Evolutionary conservation across 30 jellyfish, hydroid and myxozoan species (phyloP).

Genomic region (Hydra vulgaris): DNA sequence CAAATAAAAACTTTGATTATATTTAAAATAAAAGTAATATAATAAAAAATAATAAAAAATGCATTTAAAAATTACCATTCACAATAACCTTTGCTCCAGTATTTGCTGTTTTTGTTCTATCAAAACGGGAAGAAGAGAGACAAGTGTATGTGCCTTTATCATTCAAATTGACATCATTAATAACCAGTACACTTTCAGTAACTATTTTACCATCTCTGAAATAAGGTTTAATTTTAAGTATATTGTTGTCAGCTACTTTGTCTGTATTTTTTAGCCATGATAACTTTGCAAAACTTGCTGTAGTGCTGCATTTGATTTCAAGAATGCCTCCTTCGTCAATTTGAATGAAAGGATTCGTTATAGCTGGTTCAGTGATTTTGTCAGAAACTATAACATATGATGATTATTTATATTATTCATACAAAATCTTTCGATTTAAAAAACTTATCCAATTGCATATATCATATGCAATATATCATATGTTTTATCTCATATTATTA

Average conservation of each 20-base stretch:
- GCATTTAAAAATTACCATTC: slow-evolving; percentile 4
- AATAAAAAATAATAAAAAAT: not conserved
- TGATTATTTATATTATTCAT: not conserved
- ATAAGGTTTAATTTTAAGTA: slow-evolving; percentile 1
- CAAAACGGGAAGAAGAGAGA: slow-evolving; percentile 19
- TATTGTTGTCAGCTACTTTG: not conserved
- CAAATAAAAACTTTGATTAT: too few relatives aligned
- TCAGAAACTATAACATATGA: slow-evolving; percentile 10
- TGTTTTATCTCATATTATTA: not conserved
- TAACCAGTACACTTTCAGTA: slow-evolving; percentile 15
- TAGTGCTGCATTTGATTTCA: slow-evolving; percentile 6
- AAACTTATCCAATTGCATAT: not conserved
- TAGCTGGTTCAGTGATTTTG: slow-evolving; percentile 17
- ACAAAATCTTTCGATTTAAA: not conserved
- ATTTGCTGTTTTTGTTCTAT: slow-evolving; percentile 2
- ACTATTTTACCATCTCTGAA: slow-evolving; percentile 14
- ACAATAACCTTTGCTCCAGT: slow-evolving; percentile 9
- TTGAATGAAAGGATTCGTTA: not conserved
- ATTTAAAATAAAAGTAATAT: not conserved
- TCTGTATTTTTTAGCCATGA: slow-evolving; percentile 17
- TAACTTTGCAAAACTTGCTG: slow-evolving; percentile 17
- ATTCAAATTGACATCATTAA: slow-evolving; percentile 13
- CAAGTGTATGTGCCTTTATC: slow-evolving; percentile 25
- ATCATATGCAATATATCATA: not conserved
- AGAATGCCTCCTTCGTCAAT: slow-evolving; percentile 17